phyloP scores from a whole-genome alignment of 2,888 invertebrate genomes.

The Miltochrista miniata region DNA sequence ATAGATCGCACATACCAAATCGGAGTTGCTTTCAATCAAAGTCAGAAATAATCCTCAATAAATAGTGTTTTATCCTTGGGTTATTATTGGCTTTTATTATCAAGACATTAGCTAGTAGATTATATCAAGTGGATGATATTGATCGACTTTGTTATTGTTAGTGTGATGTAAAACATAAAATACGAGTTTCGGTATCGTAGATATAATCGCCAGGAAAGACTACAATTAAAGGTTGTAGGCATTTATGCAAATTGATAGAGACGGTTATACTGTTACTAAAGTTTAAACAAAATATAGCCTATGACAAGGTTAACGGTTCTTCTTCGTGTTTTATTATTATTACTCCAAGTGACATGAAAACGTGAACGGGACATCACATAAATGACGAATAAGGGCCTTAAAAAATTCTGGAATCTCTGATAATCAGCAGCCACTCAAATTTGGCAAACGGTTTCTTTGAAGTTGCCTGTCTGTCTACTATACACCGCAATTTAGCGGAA shows the following conservation, averaged over 20 bases:
- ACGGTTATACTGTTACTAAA: not conserved
- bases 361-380: constrained; percentile 5
- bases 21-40: constrained; percentile 51
- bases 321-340: not conserved
- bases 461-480: constrained; percentile 19
- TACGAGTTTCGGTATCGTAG: constrained; percentile 14
- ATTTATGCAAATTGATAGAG: not conserved
- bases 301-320: not conserved
- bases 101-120: constrained; percentile 62
- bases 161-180: constrained; percentile 36
- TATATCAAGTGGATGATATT: constrained; percentile 67
- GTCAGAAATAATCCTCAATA: constrained; percentile 45
- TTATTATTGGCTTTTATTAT: constrained; percentile 58
- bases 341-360: not conserved
- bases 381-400: constrained; percentile 4
- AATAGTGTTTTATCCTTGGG: constrained; percentile 64
- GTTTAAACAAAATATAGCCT: too few species aligned
- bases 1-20: constrained; percentile 29
- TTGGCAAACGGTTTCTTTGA: constrained; percentile 26
- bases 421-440: constrained; percentile 14
- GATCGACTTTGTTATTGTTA: constrained; percentile 51
- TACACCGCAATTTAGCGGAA: constrained; percentile 23
- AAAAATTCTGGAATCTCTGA: constrained; percentile 21
- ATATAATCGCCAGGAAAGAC: constrained; percentile 9
- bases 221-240: constrained; percentile 9